Conservation (phyloP, 2,888 invertebrate species). For the Caenorhabditis doughertyi region DNA sequence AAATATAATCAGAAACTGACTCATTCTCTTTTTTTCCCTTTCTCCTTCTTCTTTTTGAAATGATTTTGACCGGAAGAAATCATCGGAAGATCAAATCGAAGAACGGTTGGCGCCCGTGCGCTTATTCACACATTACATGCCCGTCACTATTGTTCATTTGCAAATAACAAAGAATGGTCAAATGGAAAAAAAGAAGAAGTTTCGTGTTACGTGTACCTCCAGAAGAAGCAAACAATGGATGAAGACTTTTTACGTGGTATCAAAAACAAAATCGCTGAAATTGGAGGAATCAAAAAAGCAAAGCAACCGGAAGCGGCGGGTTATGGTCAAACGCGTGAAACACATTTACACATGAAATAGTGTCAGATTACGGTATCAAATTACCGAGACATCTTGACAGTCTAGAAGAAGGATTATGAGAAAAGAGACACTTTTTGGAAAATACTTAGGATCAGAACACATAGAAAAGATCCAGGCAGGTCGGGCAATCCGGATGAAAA, state of each 20-base stretch:
- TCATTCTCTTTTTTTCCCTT: neutral
- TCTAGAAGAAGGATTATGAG: slow-evolving; percentile 40
- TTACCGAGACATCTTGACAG: slow-evolving; percentile 27
- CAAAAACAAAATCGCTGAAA: neutral
- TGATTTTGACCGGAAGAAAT: slow-evolving; percentile 32
- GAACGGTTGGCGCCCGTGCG: slow-evolving; percentile 22
- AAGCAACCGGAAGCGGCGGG: slow-evolving; percentile 38
- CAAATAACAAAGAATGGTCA: slow-evolving; percentile 42
- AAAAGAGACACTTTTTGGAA: slow-evolving; percentile 30
- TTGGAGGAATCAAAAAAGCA: slow-evolving; percentile 33
- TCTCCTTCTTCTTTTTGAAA: neutral
- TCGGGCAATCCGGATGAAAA: slow-evolving; percentile 24
- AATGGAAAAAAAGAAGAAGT: slow-evolving; percentile 27
- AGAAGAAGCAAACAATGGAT: slow-evolving; percentile 21
- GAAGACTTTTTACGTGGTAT: slow-evolving; percentile 15
- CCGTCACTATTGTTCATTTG: slow-evolving; percentile 46
- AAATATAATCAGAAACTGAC: slow-evolving; percentile 19
- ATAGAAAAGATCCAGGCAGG: neutral
- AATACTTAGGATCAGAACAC: slow-evolving; percentile 33
- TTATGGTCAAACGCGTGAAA: slow-evolving; percentile 56
- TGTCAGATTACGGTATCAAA: slow-evolving; percentile 46
- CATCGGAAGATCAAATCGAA: slow-evolving; percentile 36
- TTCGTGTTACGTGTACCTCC: slow-evolving; percentile 59
- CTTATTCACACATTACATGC: slow-evolving; percentile 44
- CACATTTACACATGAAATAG: slow-evolving; percentile 35